These are phyloP conservation scores for Anseranas semipalmata DNA, from an alignment of 2,113 vertebrate species.

Conservation along the genomic window DNA sequence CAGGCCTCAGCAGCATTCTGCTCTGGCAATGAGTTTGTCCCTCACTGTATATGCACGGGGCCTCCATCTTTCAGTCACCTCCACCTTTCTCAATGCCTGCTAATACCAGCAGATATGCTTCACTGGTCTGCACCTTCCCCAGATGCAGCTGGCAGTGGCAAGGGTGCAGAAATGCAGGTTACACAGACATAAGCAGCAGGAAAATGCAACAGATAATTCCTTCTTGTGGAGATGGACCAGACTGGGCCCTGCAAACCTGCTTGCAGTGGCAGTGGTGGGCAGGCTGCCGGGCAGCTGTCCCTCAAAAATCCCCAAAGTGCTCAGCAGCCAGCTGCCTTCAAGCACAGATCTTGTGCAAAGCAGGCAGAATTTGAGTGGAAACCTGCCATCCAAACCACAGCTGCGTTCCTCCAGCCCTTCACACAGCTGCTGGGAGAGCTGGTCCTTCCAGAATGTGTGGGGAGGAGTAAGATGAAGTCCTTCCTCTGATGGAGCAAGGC, in stretches of 20 bases:
- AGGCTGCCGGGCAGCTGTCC: neutral
- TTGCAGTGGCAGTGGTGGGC: neutral
- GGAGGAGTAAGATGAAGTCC: neutral
- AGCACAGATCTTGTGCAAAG: fast-evolving
- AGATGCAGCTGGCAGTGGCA: neutral
- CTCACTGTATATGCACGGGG: fast-evolving
- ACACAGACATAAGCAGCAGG: neutral
- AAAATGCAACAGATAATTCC: neutral
- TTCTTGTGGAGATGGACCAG: neutral
- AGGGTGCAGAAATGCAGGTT: neutral
- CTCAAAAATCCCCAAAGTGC: fast-evolving
- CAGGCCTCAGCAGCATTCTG: neutral
- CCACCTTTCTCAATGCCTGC: neutral
- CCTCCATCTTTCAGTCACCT: no score
- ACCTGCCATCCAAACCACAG: neutral
- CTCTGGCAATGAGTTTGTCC: neutral
- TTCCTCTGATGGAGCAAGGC: neutral
- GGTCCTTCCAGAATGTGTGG: neutral
- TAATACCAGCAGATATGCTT: neutral
- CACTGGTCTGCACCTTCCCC: neutral
- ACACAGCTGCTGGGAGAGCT: neutral
- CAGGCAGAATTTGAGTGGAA: neutral
- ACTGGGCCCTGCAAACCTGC: neutral
- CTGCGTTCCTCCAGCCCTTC: neutral
- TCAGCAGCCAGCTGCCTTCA: neutral